phyloP scores from a whole-genome alignment of 1,140 invertebrate species.

The Drosophila elegans region DNA sequence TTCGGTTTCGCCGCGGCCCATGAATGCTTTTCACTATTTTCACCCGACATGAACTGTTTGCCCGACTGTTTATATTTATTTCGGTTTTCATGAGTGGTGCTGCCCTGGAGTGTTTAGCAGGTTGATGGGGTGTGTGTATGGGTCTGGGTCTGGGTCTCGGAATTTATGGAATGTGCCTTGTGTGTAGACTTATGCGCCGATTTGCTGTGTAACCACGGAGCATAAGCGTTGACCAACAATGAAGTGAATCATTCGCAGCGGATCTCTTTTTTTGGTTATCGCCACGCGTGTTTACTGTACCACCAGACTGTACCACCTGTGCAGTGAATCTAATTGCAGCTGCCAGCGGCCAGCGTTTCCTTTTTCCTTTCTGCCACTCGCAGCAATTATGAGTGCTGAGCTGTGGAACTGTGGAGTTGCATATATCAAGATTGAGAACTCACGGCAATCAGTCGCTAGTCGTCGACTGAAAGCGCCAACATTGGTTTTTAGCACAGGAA shows the following conservation, averaged over 20 bases:
- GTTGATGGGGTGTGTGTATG: neutral
- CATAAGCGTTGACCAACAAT: neutral
- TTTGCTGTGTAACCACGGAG: slow-evolving; percentile 3
- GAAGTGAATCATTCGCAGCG: neutral
- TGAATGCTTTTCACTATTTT: slow-evolving; percentile 75
- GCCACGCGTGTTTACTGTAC: slow-evolving; percentile 7
- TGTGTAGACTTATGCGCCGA: slow-evolving; percentile 15
- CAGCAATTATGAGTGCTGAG: slow-evolving; percentile 26
- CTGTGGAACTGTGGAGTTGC: neutral
- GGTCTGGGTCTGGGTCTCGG: slow-evolving; percentile 19
- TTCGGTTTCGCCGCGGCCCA: slow-evolving; percentile 19
- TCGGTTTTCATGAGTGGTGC: neutral
- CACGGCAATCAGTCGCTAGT: slow-evolving; percentile 26
- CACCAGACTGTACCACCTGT: slow-evolving; percentile 11
- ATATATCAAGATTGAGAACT: slow-evolving; percentile 14
- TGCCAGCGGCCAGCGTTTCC: slow-evolving; percentile 38
- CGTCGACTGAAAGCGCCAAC: slow-evolving; percentile 12
- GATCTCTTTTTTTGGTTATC: slow-evolving; percentile 19
- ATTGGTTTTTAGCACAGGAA: slow-evolving; percentile 4
- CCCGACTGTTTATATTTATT: slow-evolving; percentile 22
- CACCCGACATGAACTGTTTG: slow-evolving; percentile 41
- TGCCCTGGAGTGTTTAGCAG: slow-evolving; percentile 7
- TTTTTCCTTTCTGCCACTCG: slow-evolving; percentile 36
- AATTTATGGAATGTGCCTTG: slow-evolving; percentile 51
- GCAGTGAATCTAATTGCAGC: slow-evolving; percentile 24